Evolutionary conservation across 2,888 invertebrate species (phyloP).

Genomic region (Charanyca ferruginea): DNA sequence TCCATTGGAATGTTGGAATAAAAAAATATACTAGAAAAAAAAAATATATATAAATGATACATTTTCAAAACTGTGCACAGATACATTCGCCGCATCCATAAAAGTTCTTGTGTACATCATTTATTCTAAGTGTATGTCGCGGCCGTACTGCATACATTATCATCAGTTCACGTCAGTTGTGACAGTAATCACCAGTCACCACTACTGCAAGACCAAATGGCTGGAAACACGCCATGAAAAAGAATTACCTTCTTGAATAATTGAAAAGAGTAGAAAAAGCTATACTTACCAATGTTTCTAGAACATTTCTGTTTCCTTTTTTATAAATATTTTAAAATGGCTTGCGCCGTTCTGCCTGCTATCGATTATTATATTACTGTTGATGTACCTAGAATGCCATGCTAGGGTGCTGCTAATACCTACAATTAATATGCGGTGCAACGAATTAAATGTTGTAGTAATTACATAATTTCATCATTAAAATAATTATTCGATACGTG

Average conservation of each 20-base stretch:
- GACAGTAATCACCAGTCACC: conserved; percentile 51
- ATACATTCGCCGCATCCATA: conserved; percentile 16
- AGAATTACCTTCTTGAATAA: conserved; percentile 35
- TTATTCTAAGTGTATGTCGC: not conserved
- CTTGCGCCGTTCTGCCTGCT: not conserved
- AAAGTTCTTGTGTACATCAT: not conserved
- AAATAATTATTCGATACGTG: conserved; percentile 13
- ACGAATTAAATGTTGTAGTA: not conserved
- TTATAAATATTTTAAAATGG: conserved; percentile 7
- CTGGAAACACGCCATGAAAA: conserved; percentile 18
- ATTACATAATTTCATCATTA: conserved; percentile 15
- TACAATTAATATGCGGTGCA: not conserved
- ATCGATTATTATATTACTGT: conserved; percentile 8
- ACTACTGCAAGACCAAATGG: conserved; percentile 27
- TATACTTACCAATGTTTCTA: not conserved
- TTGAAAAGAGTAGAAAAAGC: conserved; percentile 25
- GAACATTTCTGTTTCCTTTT: not conserved
- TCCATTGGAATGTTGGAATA: too few species aligned
- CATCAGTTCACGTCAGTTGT: conserved; percentile 43
- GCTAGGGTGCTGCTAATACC: conserved; percentile 1
- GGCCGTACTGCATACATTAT: conserved; percentile 38
- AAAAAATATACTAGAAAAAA: too few species aligned
- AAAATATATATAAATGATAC: too few species aligned
- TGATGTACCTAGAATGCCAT: not conserved
- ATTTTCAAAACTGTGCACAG: not conserved